These are phyloP conservation scores for Umimayanthus chanpuru DNA, from an alignment of 92 coral and sea anemone species.

Conservation along the genomic window DNA sequence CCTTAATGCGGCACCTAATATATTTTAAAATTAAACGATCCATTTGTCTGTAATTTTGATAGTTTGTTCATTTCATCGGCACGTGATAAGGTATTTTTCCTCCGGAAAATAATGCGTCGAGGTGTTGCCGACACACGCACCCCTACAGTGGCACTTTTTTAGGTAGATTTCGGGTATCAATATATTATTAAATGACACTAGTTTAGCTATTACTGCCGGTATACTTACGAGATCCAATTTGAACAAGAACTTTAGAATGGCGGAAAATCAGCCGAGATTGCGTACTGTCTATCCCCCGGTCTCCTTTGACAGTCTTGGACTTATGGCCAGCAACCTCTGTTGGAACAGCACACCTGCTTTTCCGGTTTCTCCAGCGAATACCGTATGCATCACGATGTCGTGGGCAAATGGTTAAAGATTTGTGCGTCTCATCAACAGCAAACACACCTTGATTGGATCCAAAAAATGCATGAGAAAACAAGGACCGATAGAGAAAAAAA, in stretches of 20 bases:
- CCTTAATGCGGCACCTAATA: too few relatives aligned
- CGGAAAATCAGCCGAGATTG: slow-evolving; percentile 37
- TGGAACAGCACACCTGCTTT: slow-evolving; percentile 6
- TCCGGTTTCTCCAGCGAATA: slow-evolving; percentile 41
- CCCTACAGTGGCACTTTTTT: too few relatives aligned
- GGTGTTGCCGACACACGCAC: too few relatives aligned
- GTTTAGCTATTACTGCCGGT: not conserved
- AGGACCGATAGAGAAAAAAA: not conserved
- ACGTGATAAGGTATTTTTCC: too few relatives aligned
- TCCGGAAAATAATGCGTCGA: too few relatives aligned
- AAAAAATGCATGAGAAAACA: not conserved
- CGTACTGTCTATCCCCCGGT: slow-evolving; percentile 46
- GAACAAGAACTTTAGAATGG: slow-evolving; percentile 36
- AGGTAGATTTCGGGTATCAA: too few relatives aligned
- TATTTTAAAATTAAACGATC: too few relatives aligned
- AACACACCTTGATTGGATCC: slow-evolving; percentile 24
- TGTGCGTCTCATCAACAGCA: slow-evolving; percentile 19
- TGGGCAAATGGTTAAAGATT: slow-evolving; percentile 9
- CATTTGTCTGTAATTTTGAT: too few relatives aligned
- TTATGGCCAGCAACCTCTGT: slow-evolving; percentile 49
- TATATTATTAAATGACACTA: too few relatives aligned
- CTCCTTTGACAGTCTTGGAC: slow-evolving; percentile 37
- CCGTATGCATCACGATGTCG: slow-evolving; percentile 35
- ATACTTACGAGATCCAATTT: slow-evolving; percentile 56
- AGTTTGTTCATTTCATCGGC: too few relatives aligned